These are phyloP conservation scores for Pheosia gnoma DNA, from an alignment of 2,888 invertebrate genomes.

Conservation along the genomic window DNA sequence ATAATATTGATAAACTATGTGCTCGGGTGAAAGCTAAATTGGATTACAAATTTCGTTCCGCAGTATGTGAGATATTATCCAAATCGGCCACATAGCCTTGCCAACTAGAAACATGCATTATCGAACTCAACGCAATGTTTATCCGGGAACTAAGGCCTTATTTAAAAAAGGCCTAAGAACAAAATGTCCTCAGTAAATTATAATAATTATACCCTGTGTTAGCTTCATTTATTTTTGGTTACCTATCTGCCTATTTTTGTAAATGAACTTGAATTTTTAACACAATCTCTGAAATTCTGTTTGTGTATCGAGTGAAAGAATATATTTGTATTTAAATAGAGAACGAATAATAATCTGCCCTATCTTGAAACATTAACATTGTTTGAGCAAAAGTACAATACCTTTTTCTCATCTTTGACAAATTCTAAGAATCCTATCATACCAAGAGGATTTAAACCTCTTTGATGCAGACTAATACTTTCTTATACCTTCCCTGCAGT, in stretches of 20 bases:
- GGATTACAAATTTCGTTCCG: conserved; percentile 58
- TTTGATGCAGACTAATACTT: no score
- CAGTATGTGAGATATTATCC: conserved; percentile 61
- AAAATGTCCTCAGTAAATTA: not conserved
- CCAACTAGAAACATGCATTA: conserved; percentile 36
- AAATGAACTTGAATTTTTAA: no score
- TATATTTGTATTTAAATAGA: no score
- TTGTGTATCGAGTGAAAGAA: no score
- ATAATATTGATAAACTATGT: conserved; percentile 51
- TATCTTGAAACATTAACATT: no score
- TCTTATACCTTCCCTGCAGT: no score
- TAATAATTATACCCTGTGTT: not conserved
- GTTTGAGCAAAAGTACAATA: no score
- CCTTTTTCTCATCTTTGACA: no score
- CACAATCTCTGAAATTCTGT: no score
- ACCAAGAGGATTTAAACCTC: no score
- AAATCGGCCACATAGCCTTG: conserved; percentile 50
- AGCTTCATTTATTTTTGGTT: not conserved
- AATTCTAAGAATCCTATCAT: no score
- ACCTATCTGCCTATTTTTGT: not conserved
- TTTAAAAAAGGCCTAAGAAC: not conserved
- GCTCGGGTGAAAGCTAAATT: conserved; percentile 54
- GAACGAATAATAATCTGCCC: no score
- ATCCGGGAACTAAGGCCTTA: not conserved
- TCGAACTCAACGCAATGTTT: not conserved